phyloP scores from a whole-genome alignment of 35 echinoderm and acorn worm species.

The Holothuria glaberrima region DNA sequence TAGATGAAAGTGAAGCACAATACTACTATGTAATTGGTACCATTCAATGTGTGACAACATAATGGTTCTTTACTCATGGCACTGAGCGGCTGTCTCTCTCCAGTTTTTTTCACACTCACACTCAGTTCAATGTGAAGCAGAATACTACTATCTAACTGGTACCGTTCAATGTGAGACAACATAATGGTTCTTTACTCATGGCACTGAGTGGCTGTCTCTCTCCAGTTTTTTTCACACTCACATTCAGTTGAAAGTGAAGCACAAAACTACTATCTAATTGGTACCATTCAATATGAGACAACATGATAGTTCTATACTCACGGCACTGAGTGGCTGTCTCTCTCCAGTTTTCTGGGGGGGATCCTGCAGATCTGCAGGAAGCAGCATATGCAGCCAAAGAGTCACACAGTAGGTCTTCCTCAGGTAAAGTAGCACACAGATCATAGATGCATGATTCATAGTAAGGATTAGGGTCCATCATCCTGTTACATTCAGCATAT shows the following conservation, averaged over 20 bases:
- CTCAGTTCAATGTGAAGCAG: no score
- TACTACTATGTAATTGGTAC: no score
- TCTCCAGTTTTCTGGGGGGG: conserved; percentile 41
- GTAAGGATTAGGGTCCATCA: conserved; percentile 42
- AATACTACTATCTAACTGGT: no score
- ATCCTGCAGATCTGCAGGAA: conserved; percentile 48
- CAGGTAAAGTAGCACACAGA: conserved; percentile 55
- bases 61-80: not conserved
- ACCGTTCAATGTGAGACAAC: not conserved
- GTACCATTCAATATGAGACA: not conserved
- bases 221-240: conserved; percentile 17
- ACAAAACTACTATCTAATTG: no score
- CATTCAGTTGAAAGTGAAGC: no score
- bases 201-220: not conserved
- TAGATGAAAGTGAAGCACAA: no score
- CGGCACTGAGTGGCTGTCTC: not conserved
- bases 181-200: not conserved
- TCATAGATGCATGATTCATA: conserved; percentile 59
- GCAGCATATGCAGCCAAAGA: conserved; percentile 44
- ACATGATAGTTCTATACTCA: not conserved
- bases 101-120: no score
- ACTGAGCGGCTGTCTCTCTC: not conserved
- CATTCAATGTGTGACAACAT: no score
- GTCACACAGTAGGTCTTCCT: conserved; percentile 43
- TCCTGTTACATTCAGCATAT: conserved; percentile 13